A percentile compares a stretch with the other conserved stretches of the same genome.
Conservation (phyloP, 2,888 invertebrate species). For the Tillus elongatus region DNA sequence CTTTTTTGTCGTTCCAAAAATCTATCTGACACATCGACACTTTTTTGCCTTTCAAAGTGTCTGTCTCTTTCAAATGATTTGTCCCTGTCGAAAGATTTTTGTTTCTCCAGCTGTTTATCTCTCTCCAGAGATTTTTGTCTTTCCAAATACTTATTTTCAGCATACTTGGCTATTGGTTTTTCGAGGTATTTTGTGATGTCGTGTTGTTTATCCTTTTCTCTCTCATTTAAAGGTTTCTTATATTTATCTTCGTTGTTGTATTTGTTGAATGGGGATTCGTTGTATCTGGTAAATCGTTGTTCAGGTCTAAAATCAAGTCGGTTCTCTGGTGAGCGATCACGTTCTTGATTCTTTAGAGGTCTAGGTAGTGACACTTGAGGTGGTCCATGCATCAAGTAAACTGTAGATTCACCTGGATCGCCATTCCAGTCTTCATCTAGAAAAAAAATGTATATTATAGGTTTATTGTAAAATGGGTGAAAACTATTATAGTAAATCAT, state of each 20-base stretch:
- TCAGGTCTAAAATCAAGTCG: conserved; percentile 31
- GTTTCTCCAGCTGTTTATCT: conserved; percentile 10
- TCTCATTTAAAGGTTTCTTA: conserved; percentile 21
- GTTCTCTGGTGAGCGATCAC: conserved; percentile 26
- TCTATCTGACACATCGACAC: too few relatives aligned
- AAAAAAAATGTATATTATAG: conserved; percentile 33
- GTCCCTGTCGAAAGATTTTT: conserved; percentile 9
- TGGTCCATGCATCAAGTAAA: conserved; percentile 54
- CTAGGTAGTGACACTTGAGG: conserved; percentile 38
- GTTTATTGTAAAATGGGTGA: too few relatives aligned
- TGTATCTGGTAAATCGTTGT: conserved; percentile 43
- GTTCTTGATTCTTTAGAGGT: conserved; percentile 27
- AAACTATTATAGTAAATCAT: too few relatives aligned
- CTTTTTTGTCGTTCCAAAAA: conserved; percentile 24
- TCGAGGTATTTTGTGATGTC: conserved; percentile 28
- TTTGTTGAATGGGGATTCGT: conserved; percentile 31
- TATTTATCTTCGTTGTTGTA: conserved; percentile 22
- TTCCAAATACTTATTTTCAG: conserved; percentile 29
- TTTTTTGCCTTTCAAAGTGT: conserved; percentile 9
- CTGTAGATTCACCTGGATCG: conserved; percentile 48
- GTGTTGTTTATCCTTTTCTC: conserved; percentile 35
- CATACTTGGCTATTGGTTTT: conserved; percentile 29
- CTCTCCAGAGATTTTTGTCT: conserved; percentile 26
- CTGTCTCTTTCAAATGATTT: conserved; percentile 21
- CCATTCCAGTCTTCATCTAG: conserved; percentile 71